Evolutionary conservation across 2,113 vertebrate species (phyloP).

Genomic region (Balaeniceps rex): DNA sequence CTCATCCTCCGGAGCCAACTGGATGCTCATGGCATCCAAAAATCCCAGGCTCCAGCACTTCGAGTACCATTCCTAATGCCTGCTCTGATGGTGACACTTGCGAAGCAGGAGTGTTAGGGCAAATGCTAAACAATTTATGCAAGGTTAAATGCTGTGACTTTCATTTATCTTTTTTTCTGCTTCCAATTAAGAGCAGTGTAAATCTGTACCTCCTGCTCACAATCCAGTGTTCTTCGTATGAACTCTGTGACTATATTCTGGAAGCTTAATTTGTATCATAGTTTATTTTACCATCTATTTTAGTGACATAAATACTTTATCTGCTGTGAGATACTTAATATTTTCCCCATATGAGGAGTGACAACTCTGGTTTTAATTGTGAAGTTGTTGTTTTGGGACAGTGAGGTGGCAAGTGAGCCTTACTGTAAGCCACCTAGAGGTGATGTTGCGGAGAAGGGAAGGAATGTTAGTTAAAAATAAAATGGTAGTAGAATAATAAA

Average conservation of each 20-base stretch:
- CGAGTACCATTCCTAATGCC: not conserved
- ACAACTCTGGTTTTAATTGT: not conserved
- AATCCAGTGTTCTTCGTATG: not conserved
- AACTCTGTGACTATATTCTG: not conserved
- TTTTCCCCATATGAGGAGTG: not conserved
- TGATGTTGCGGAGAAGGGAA: not conserved
- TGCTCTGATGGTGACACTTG: not conserved
- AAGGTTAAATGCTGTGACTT: not conserved
- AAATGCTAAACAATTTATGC: not conserved
- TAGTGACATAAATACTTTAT: not conserved
- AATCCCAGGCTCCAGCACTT: not conserved
- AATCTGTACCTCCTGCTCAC: not conserved
- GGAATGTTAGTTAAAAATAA: not conserved
- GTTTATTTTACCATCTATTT: not conserved
- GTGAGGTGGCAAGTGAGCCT: not conserved
- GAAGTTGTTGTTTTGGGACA: not conserved
- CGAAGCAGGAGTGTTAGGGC: not conserved
- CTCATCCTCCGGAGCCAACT: not conserved
- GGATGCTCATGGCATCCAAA: not conserved
- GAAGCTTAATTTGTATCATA: not conserved
- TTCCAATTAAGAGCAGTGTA: not conserved
- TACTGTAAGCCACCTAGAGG: not conserved
- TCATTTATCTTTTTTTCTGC: not conserved
- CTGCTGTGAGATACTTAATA: not conserved
- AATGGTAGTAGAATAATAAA: not conserved